These are phyloP conservation scores for Nesogale talazaci DNA, from an alignment of 2,113 vertebrate species.

Conservation along the genomic window DNA sequence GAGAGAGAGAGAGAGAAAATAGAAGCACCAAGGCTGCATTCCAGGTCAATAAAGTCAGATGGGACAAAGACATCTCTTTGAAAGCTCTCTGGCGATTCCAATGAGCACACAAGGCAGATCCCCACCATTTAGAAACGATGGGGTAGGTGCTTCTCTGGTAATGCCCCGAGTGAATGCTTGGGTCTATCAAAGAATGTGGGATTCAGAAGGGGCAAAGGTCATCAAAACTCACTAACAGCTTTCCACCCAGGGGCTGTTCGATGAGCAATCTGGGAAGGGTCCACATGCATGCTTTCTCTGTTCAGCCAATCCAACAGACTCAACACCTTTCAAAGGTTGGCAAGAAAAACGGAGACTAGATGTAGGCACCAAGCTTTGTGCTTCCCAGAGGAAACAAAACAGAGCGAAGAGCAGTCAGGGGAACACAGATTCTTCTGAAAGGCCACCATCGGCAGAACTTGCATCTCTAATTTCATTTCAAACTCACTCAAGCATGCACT, in stretches of 20 bases:
- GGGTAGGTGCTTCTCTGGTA: neutral
- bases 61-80: neutral
- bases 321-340: neutral
- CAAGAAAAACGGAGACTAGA: neutral
- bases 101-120: neutral
- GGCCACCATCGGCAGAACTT: neutral
- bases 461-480: slow-evolving; percentile 75
- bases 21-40: neutral
- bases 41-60: neutral
- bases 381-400: neutral
- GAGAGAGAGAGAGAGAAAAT: neutral
- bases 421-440: slow-evolving; percentile 6
- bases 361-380: neutral
- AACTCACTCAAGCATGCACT: slow-evolving; percentile 66
- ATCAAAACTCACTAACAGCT: neutral
- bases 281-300: accelerated
- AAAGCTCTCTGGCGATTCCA: neutral
- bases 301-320: too few species aligned
- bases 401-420: neutral
- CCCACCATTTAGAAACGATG: neutral
- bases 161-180: neutral
- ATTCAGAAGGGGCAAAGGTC: neutral
- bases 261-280: accelerated
- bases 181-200: neutral
- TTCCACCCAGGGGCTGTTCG: neutral